Conservation (phyloP, 2,797 vertebrate genomes). For the Xiphophorus birchmanni region DNA sequence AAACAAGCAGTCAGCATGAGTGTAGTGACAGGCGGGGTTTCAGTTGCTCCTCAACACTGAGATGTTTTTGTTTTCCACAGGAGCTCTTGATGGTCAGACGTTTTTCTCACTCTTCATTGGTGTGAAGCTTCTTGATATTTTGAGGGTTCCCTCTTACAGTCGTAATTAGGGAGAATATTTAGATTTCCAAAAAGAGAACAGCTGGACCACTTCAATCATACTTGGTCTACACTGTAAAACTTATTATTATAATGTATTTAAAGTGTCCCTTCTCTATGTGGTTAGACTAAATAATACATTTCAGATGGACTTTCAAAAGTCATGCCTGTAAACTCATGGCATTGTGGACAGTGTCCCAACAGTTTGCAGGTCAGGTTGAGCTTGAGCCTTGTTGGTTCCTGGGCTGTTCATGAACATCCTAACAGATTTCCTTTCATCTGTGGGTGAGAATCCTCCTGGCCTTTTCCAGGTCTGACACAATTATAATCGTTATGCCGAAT, state of each 20-base stretch:
- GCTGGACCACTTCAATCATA: too few relatives aligned
- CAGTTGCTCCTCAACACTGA: not conserved
- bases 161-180: too few relatives aligned
- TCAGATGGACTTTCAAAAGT: too few relatives aligned
- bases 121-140: not conserved
- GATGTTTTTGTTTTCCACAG: not conserved
- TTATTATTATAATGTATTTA: too few relatives aligned
- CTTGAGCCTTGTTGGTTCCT: not conserved
- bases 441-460: not conserved
- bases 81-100: not conserved
- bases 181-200: too few relatives aligned
- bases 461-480: not conserved
- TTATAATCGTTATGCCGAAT: not conserved
- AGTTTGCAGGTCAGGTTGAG: not conserved
- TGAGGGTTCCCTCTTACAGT: not conserved
- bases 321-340: too few relatives aligned
- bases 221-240: too few relatives aligned
- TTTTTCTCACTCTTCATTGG: not conserved
- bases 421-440: not conserved
- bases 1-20: not conserved
- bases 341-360: not conserved
- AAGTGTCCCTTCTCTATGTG: too few relatives aligned
- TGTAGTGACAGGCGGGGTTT: not conserved
- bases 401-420: not conserved
- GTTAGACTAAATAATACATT: too few relatives aligned